Base-by-base conservation (phyloP, 92 coral and sea anemone species). In the Palythoa heliodiscus region DNA sequence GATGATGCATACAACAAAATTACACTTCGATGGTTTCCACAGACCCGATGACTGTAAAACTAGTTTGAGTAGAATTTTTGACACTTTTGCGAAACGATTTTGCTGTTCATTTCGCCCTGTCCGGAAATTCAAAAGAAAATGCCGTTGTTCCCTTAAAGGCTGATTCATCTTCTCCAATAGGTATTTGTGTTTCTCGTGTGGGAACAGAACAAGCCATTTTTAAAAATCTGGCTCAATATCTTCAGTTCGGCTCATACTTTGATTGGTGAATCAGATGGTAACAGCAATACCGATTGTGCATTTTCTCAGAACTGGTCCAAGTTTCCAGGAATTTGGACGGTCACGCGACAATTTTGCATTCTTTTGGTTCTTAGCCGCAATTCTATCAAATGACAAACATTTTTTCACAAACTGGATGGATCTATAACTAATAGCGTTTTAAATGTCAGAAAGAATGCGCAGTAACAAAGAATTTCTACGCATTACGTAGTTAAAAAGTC, bases 1-100 rank as follows among this genome's bases (percentile, higher is more conserved):
- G 17, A 81, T 20, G 35, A 89, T 73, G 52, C 90, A 83, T 8
- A 88, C 67, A 14, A 91, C 22, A 19, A 64, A 76, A 58, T 83
- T 91, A 80, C 89, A 80, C 35, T 69, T 85, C 16, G 83, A 73
- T 7, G 91, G 91, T 15, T 88, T 81, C 92, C 94, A 93, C 53
- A 93, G 29, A 20, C 96, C 94, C 37, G 91, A 87, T 6, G 76
- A 73, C 61, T 61, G 40, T 25, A 86, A 91, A 38, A 82, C 16
- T 20, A 74, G 54, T 75, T 93, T 90, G 55, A 86, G 58, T 40
- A 77, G 69, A 54, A 66, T 47, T 55, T 68, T 48, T 16, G 87
- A 57, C 10, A 13, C 19, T 76, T 48, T 67, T 67, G 40, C 15
- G 11, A 55, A 67, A 23, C 39, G 40, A 52, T 39, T 47, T 64